These are phyloP conservation scores for Gavia stellata DNA, from an alignment of 2,113 vertebrate genomes.

Conservation along the genomic window DNA sequence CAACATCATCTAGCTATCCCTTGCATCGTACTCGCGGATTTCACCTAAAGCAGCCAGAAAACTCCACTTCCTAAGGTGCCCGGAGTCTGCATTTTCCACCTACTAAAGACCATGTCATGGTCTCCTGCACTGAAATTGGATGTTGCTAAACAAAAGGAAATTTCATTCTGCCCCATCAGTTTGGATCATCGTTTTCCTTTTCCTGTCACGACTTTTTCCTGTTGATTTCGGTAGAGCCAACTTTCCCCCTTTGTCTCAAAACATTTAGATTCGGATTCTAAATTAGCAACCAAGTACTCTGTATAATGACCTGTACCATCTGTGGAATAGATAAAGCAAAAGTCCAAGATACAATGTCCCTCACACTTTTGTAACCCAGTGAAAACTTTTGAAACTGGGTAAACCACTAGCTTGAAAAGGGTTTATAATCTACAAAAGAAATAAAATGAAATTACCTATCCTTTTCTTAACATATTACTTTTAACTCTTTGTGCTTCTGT, in stretches of 20 bases:
- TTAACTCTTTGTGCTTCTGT: neutral
- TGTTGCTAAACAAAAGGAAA: neutral
- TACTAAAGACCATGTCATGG: neutral
- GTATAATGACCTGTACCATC: neutral
- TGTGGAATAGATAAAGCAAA: neutral
- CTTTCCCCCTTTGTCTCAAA: neutral
- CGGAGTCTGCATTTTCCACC: neutral
- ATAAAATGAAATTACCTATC: neutral
- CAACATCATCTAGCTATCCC: neutral
- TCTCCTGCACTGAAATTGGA: neutral
- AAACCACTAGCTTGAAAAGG: neutral
- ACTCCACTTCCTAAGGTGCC: neutral
- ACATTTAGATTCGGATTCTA: neutral
- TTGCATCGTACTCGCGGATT: neutral
- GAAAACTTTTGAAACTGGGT: neutral
- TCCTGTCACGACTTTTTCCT: neutral
- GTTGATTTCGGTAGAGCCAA: neutral
- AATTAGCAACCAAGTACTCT: neutral
- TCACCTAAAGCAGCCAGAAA: neutral
- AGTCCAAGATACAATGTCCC: neutral
- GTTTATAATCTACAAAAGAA: neutral
- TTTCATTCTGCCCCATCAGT: neutral
- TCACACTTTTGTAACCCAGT: neutral
- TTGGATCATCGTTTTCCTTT: neutral
- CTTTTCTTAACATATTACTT: neutral